Base-by-base conservation (phyloP, 2,797 vertebrate genomes). In the Macropodus opercularis region DNA sequence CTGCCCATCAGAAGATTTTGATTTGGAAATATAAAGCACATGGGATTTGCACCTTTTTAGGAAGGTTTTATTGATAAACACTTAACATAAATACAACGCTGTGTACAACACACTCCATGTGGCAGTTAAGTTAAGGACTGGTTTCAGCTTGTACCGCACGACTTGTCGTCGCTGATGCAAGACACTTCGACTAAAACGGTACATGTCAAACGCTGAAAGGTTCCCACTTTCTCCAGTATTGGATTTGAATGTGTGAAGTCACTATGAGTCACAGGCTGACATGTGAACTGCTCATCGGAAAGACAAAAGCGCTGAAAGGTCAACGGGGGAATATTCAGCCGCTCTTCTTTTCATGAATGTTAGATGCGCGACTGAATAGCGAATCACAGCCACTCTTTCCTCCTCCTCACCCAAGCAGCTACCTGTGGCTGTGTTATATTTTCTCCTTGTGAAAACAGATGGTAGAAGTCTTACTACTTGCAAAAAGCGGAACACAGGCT, bases 291-390 rank as follows among this genome's bases (percentile, higher is more conserved):
- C 22, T 27, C 3, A 3, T 15, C 1, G 40, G 27, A 61, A 48
- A 75, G 55, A 48, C 36, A 76, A 73, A 67, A 62, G 41, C 55
- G 8, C 11, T 7, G 19, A 55, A 75, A 77, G 68, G 73, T 77
- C 69, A 62, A 0, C 29, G 0, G 11, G 26, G 44, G 72, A 62
- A 52, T 49, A 52, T 58, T 62, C 49, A 61, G 68, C 34, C 19
- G 13, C 32, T 51, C 31, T 36, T 63, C 63, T 54, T 63, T 56
- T 84, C 69, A 75, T 58, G 57, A 87, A 77, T 69, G 44, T 53
- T 66, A 63, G 79, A 85, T 38, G 57, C n/a, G n/a, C n/a, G n/a
- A n/a, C n/a, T 70, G 48, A 84, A 74, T 78, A 56, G 69, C 36
- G 61, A 69, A 75, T 73, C 60, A 27, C 59, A 57, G 55, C 11